Base-by-base conservation (phyloP, 2,888 invertebrate species). In the Melipona bicolor region DNA sequence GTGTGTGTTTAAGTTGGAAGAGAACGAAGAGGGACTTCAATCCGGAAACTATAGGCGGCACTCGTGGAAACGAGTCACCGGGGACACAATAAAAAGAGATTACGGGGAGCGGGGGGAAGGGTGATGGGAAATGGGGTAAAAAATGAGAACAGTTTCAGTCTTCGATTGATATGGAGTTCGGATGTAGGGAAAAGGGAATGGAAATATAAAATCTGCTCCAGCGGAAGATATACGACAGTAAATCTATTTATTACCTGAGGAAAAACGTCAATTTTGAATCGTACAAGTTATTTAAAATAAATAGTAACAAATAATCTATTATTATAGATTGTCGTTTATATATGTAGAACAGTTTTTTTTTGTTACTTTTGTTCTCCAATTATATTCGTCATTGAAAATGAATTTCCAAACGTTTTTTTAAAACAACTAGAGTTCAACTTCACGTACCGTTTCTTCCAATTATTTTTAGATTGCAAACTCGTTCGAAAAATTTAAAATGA, bases 1-100 rank as follows among this genome's bases (percentile, higher is more conserved):
- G 65, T 70, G 69, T 50, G 69, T 50, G 79, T 70, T 75, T 61
- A 65, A 81, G 81, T 61, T 80, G 50, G 65, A 70, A 50, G 56
- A 24, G 62, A 52, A 79, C 73, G 65, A 61, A 71, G 67, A 67
- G 81, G 52, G 65, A 61, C 61, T 69, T 80, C 70, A 56, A 67
- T 80, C 52, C 75, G 75, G 65, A 49, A 82, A 80, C 75, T 75
- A 74, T 82, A 70, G 59, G 32, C 52, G 52, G 32, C 81, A 70
- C 50, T 61, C 56, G 65, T 52, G 67, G 69, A 75, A 76, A 79
- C 70, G 64, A 59, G 77, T 65, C 79, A 27, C n/a, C 13, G 64
- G 73, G 72, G 56, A 59, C 50, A 49, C 56, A 32, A 52, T 50
- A 74, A 69, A 70, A 56, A 61, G 52, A 56, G 52, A 71, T 59